These are phyloP conservation scores for Plectropomus leopardus DNA, from an alignment of 2,113 vertebrate species.

Conservation along the genomic window DNA sequence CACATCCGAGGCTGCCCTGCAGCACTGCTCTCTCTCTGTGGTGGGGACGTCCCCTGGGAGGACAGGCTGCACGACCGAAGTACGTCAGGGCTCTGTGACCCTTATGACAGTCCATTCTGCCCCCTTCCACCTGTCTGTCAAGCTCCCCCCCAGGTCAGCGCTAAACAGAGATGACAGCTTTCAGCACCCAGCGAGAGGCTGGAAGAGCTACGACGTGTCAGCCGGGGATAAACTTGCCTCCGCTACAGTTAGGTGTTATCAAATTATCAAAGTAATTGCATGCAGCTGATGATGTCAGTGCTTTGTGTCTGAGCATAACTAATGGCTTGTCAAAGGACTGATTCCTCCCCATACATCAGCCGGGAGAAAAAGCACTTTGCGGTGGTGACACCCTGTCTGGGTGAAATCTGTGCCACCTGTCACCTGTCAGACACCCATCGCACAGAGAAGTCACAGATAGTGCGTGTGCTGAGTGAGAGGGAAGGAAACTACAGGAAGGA, in stretches of 20 bases:
- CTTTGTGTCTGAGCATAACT: slow-evolving; percentile 57
- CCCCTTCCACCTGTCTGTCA: slow-evolving; percentile 60
- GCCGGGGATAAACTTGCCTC: slow-evolving; percentile 29
- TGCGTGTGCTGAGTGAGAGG: slow-evolving; percentile 9
- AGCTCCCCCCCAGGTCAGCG: slow-evolving; percentile 26
- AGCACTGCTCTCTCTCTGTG: slow-evolving; percentile 50
- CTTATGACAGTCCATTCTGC: slow-evolving; percentile 57
- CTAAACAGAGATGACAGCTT: slow-evolving; percentile 67
- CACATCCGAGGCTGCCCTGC: slow-evolving; percentile 47
- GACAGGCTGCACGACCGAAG: slow-evolving; percentile 24
- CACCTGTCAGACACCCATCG: slow-evolving; percentile 59
- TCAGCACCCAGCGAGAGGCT: slow-evolving; percentile 4
- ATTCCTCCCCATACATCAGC: slow-evolving; percentile 51
- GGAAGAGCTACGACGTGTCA: slow-evolving; percentile 34
- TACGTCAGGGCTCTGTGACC: slow-evolving; percentile 49
- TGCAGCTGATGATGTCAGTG: slow-evolving; percentile 49
- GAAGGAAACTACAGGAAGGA: neutral
- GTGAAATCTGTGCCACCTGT: slow-evolving; percentile 68
- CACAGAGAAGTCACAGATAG: slow-evolving; percentile 22
- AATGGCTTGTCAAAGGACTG: slow-evolving; percentile 51
- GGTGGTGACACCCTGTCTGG: slow-evolving; percentile 38
- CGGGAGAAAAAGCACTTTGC: slow-evolving; percentile 35
- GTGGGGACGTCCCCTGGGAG: slow-evolving; percentile 31
- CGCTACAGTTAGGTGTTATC: slow-evolving; percentile 23
- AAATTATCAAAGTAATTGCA: slow-evolving; percentile 58